phyloP scores from a whole-genome alignment of 2,113 vertebrate genomes.

The Gymnocephalus cernua region DNA sequence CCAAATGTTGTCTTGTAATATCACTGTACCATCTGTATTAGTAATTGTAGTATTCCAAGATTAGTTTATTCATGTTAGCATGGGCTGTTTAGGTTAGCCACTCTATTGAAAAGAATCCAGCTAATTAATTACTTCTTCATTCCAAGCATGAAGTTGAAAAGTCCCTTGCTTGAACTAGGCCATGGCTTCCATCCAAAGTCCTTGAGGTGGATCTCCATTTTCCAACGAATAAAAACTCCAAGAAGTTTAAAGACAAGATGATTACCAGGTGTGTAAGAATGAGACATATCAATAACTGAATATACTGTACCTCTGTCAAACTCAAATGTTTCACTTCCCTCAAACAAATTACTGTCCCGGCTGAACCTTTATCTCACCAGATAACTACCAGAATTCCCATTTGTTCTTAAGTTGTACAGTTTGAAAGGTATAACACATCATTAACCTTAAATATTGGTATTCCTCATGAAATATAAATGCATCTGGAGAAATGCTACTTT shows the following conservation, averaged over 20 bases:
- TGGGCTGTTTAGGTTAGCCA: background rate
- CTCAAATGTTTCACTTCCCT: background rate
- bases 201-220: no score
- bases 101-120: background rate
- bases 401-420: background rate
- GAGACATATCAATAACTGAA: background rate
- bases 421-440: background rate
- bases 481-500: background rate
- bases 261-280: background rate
- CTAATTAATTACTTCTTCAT: background rate
- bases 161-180: background rate
- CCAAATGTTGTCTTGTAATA: background rate
- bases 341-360: background rate
- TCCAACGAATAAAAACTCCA: no score
- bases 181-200: slow-evolving; percentile 24
- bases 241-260: background rate
- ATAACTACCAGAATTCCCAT: background rate
- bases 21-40: background rate
- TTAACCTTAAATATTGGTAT: background rate
- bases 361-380: background rate
- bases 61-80: background rate
- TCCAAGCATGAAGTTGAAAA: background rate
- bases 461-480: background rate
- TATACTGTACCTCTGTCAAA: background rate
- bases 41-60: background rate